These are phyloP conservation scores for Drosophila hamatofila DNA, from an alignment of 2,888 invertebrate species.

Conservation along the genomic window DNA sequence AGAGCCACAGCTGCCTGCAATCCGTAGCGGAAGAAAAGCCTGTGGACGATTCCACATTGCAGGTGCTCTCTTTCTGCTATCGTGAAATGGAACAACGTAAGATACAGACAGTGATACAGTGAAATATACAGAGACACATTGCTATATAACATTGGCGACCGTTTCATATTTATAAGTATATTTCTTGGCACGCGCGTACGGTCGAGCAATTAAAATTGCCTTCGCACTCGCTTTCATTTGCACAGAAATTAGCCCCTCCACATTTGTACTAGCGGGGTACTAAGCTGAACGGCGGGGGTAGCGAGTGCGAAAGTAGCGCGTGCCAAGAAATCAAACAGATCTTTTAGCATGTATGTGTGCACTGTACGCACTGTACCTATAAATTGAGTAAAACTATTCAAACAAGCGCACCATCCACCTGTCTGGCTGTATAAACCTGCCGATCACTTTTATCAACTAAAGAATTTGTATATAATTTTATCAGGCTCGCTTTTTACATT, in stretches of 20 bases:
- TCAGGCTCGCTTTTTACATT: no score
- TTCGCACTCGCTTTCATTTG: conserved; percentile 54
- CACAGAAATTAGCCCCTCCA: conserved; percentile 34
- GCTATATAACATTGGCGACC: conserved; percentile 2
- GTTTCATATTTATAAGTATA: conserved; percentile 63
- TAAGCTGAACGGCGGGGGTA: neutral
- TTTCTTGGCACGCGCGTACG: conserved; percentile 70
- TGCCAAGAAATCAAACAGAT: conserved; percentile 48
- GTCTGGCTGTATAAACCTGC: neutral
- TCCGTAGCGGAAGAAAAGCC: conserved; percentile 92
- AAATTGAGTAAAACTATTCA: neutral
- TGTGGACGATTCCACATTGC: conserved; percentile 96
- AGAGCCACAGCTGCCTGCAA: conserved; percentile 91
- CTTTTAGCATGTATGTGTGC: conserved; percentile 7
- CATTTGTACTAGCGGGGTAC: conserved; percentile 24
- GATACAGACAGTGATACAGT: conserved; percentile 85
- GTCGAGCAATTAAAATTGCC: conserved; percentile 60
- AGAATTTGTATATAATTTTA: neutral
- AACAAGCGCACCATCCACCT: neutral
- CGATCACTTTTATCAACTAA: neutral
- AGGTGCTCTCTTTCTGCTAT: conserved; percentile 98
- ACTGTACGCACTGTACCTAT: neutral
- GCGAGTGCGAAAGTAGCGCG: conserved; percentile 16
- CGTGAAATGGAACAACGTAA: conserved; percentile 96
- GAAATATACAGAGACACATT: conserved; percentile 3